A percentile compares a stretch with the other conserved stretches of the same genome.
Conservation (phyloP, 2,797 vertebrate species). For the Sebastes hopkinsi region DNA sequence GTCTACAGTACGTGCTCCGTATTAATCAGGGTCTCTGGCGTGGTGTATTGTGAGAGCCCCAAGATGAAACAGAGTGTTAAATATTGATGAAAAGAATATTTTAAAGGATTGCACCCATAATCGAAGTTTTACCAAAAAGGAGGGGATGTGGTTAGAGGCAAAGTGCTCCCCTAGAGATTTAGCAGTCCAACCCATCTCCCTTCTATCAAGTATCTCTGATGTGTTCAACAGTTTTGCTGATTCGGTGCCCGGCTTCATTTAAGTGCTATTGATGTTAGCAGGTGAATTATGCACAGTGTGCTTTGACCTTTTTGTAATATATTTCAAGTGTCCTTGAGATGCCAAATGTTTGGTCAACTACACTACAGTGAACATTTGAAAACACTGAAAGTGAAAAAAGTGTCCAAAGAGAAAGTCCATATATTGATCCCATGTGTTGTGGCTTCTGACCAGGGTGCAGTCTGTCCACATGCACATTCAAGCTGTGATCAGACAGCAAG, state of each 20-base stretch:
- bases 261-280: slow-evolving; percentile 54
- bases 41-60: slow-evolving; percentile 62
- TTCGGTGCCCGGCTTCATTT: slow-evolving; percentile 46
- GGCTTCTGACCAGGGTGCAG: background rate
- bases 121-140: slow-evolving; percentile 62
- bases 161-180: slow-evolving; percentile 55
- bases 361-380: background rate
- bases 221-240: slow-evolving; percentile 57
- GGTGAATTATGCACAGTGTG: slow-evolving; percentile 50
- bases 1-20: slow-evolving; percentile 49
- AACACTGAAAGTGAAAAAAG: background rate
- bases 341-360: slow-evolving; percentile 15
- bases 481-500: background rate
- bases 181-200: slow-evolving; percentile 39
- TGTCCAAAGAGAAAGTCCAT: background rate
- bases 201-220: slow-evolving; percentile 61
- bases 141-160: slow-evolving; percentile 64
- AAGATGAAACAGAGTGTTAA: slow-evolving; percentile 75
- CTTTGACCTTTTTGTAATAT: slow-evolving; percentile 45
- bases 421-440: background rate
- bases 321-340: slow-evolving; percentile 33
- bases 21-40: slow-evolving; percentile 63
- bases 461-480: background rate
- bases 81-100: slow-evolving; percentile 80
- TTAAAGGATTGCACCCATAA: slow-evolving; percentile 64